These are phyloP conservation scores for Caenorhabditis sp. DNA, from an alignment of 2,888 invertebrate genomes.

Conservation along the genomic window DNA sequence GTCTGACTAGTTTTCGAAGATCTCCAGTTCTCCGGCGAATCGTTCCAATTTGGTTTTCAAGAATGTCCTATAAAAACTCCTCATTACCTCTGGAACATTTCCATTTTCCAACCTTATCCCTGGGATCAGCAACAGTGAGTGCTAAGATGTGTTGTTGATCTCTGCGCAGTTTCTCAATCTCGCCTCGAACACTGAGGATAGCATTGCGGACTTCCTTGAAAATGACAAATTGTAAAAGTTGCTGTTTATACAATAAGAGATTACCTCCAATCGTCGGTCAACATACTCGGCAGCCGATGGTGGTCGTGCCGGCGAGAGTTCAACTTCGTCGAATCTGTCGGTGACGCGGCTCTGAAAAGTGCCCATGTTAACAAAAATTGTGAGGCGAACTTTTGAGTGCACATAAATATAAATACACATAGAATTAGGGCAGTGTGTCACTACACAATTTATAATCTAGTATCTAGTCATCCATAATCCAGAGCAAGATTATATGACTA, in stretches of 20 bases:
- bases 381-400: background rate
- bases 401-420: background rate
- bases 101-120: slow-evolving; percentile 77
- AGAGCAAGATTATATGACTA: no score
- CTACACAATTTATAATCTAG: no score
- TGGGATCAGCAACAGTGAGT: slow-evolving; percentile 68
- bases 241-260: background rate
- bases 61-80: slow-evolving; percentile 67
- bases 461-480: no score
- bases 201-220: slow-evolving; percentile 61
- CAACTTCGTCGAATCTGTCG: slow-evolving; percentile 75
- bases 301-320: slow-evolving; percentile 68
- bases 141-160: slow-evolving; percentile 72
- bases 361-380: slow-evolving; percentile 9
- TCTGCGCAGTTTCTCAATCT: slow-evolving; percentile 68
- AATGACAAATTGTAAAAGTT: background rate
- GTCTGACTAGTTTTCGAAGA: slow-evolving; percentile 68
- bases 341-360: slow-evolving; percentile 70
- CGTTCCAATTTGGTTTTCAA: slow-evolving; percentile 77
- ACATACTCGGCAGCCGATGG: slow-evolving; percentile 67
- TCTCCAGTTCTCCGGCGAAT: slow-evolving; percentile 69
- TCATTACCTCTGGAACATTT: no score
- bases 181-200: slow-evolving; percentile 63
- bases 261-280: slow-evolving; percentile 69
- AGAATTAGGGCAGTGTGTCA: slow-evolving; percentile 49